phyloP scores from a whole-genome alignment of 2,113 vertebrate genomes.

The Nematolebias whitei region DNA sequence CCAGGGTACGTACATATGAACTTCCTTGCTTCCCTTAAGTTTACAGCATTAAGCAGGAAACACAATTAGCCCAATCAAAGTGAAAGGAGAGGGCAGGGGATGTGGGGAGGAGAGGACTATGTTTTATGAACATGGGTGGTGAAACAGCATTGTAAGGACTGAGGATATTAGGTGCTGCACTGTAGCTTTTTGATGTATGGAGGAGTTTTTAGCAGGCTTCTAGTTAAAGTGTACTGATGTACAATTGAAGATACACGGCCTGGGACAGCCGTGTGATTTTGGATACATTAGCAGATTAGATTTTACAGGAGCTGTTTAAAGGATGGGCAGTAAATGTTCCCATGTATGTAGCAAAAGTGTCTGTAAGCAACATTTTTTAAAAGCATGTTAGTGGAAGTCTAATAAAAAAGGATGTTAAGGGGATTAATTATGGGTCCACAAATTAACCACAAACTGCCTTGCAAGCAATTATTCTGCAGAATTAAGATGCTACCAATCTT shows the following conservation, averaged over 20 bases:
- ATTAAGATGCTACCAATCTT: slow-evolving; percentile 30
- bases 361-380: slow-evolving; percentile 36
- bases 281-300: slow-evolving; percentile 79
- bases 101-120: slow-evolving; percentile 15
- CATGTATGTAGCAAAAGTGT: slow-evolving; percentile 45
- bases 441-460: slow-evolving; percentile 55
- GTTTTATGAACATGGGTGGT: slow-evolving; percentile 77
- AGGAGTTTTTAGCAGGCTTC: slow-evolving; percentile 58
- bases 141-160: slow-evolving; percentile 72
- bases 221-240: slow-evolving; percentile 70
- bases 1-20: slow-evolving; percentile 55
- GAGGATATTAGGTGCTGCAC: slow-evolving; percentile 72
- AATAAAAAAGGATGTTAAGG: slow-evolving; percentile 59
- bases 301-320: slow-evolving; percentile 73
- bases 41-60: slow-evolving; percentile 78
- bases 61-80: slow-evolving; percentile 80
- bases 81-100: slow-evolving; percentile 49
- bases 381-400: slow-evolving; percentile 65
- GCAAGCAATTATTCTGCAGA: slow-evolving; percentile 46
- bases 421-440: slow-evolving; percentile 57
- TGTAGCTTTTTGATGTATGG: slow-evolving; percentile 73
- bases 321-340: slow-evolving; percentile 69
- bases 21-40: slow-evolving; percentile 65
- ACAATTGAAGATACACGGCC: slow-evolving; percentile 77
- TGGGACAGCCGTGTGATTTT: slow-evolving; percentile 68